Conservation (phyloP, 2,113 vertebrate genomes). For the Microtus montanus region DNA sequence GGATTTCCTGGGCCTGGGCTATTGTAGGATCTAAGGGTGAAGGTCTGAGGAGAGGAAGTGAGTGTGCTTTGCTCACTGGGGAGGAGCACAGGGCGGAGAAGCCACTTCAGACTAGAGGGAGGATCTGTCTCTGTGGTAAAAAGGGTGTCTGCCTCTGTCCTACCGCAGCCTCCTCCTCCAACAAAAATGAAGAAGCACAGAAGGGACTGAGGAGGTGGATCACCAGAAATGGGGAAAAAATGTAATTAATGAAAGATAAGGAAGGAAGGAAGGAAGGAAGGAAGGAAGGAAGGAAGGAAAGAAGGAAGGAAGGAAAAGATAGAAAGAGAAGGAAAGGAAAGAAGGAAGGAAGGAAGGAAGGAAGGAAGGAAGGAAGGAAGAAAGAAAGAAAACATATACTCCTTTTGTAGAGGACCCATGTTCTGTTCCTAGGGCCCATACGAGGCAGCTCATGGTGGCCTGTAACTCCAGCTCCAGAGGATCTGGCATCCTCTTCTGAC, state of each 20-base stretch:
- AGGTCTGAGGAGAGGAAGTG: not conserved
- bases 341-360: not conserved
- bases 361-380: not conserved
- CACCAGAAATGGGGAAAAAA: not conserved
- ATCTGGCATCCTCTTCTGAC: not conserved
- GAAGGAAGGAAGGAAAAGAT: no score
- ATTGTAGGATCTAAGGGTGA: not conserved
- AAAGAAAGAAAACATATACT: not conserved
- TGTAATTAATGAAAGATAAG: not conserved
- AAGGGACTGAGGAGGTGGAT: not conserved
- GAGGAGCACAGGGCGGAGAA: rapidly evolving
- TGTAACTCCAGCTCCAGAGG: not conserved
- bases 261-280: not conserved
- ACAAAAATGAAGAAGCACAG: not conserved
- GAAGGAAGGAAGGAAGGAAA: no score
- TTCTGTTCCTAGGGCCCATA: not conserved
- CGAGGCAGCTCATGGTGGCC: not conserved
- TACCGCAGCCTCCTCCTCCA: rapidly evolving
- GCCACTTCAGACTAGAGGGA: rapidly evolving
- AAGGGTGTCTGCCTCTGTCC: rapidly evolving
- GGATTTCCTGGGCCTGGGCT: no score
- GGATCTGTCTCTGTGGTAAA: not conserved
- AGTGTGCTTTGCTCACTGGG: not conserved
- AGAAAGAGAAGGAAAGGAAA: no score
- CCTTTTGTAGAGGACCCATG: no score